Evolutionary conservation across 2,113 vertebrate genomes (phyloP), one percentile per base, ranked within the genome.

Genomic region (Trematomus loennbergii): DNA sequence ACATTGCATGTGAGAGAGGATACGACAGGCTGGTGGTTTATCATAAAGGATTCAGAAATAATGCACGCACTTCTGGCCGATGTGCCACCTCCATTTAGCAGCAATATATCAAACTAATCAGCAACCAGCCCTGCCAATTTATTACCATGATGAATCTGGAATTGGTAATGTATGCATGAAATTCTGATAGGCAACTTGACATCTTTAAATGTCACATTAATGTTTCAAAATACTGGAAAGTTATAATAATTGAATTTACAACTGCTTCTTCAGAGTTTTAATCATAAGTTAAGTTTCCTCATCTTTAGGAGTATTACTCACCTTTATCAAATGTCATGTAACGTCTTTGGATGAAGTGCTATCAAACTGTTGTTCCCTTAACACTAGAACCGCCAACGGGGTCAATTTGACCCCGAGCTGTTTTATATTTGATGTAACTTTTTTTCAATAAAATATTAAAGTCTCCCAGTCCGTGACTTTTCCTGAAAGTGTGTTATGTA

Each of bases 21-120:
- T 64, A 50, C 0, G 62, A 67, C 78, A 77, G 72, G 12, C 67
- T 43, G 54, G 69, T 15, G 59, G 10, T 79, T 84, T 22, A 79
- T 76, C 66, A 67, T 69, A 49, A 55, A 52, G 57, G 17, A 60
- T 71, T 48, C 52, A 20, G 68, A 57, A 48, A 57, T 53, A 33
- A 72, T 13, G 25, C 63, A 53, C 12, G 7, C 50, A 57, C 22
- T 9, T 12, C 20, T 50, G 55, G n/a, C 16, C 13, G 18, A 61
- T 40, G 18, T 68, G 45, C 59, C 75, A 70, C 49, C 33, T 72
- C 36, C 25, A 64, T 59, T 86, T 22, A 70, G 58, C 63, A 50
- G 61, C 49, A 72, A 36, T 13, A 60, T 45, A 46, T 69, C 25
- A n/a, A 64, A 69, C 74, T 22, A 57, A 70, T 82, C 54, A 78